These are phyloP conservation scores for Orbicella faveolata DNA, from an alignment of 64 coral and sea anemone species.

Conservation along the genomic window DNA sequence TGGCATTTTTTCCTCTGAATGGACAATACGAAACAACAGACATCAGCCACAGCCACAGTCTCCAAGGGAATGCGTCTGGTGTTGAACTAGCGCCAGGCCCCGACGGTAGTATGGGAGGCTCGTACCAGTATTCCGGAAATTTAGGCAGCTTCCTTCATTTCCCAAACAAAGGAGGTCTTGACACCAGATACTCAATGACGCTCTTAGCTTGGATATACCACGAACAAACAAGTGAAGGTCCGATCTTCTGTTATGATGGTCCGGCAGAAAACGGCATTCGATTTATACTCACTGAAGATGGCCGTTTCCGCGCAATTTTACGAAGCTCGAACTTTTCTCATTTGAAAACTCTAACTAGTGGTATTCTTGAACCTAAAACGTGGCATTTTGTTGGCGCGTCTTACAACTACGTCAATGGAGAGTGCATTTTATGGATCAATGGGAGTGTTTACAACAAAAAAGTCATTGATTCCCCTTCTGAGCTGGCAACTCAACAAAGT, in stretches of 20 bases:
- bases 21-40: conserved; percentile 16
- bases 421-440: conserved; percentile 5
- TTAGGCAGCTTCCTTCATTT: neutral
- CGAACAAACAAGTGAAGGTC: neutral
- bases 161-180: conserved; percentile 35
- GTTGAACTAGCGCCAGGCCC: conserved; percentile 11
- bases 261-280: neutral
- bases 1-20: neutral
- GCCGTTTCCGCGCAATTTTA: neutral
- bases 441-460: neutral
- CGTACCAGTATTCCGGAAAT: conserved; percentile 25
- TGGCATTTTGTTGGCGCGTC: conserved; percentile 24
- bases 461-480: neutral
- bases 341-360: no score
- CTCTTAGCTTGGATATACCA: conserved; percentile 38
- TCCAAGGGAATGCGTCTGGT: neutral
- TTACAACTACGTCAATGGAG: conserved; percentile 1
- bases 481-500: neutral
- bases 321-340: neutral
- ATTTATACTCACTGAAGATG: neutral
- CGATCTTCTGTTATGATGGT: neutral
- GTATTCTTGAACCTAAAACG: neutral
- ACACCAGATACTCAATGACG: conserved; percentile 38
- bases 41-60: neutral
- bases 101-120: neutral